Base-by-base conservation (phyloP, 2,888 invertebrate species). In the Clunio marinus region DNA sequence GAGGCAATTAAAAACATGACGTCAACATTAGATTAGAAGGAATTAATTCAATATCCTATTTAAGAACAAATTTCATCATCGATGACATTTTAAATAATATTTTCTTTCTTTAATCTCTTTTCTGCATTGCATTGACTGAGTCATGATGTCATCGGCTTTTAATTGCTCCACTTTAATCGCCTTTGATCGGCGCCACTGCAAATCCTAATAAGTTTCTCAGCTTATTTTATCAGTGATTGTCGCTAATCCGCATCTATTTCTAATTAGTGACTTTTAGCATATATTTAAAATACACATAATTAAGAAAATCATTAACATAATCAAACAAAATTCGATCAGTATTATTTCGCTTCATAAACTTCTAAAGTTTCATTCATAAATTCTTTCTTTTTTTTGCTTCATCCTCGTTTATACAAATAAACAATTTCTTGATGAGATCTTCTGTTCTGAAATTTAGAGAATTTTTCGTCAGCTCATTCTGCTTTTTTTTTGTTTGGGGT, bases 301-400 rank as follows among this genome's bases (percentile, higher is more conserved):
- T 13, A 20, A 63, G 27, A 28, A 63, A 63, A 32, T 66, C 51
- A 66, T 66, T 66, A 55, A 20, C 66, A 66, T 66, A 66, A 66
- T 66, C 51, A 66, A 63, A 57, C 25, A 57, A 57, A 57, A 51
- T 2, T 13, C 41, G 41, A 13, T 3, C 41, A 32, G 8, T 15
- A 41, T n/a, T 5, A 51, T 51, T 51, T 57, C 15, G 32, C 32
- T 32, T 32, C 10, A 7, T 32, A 7, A 10, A 32, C 5, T 27
- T 20, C 2, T n/a, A 46, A 20, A 45, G 46, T 51, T 66, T 66
- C 66, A 66, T 66, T 66, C 66, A 66, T 66, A 66, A 66, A 66
- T 55, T 66, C 35, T 27, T n/a, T 22, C 15, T 13, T 59, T 59
- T 8, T 37, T 59, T 59, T 15, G 17, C 15, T 5, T 46, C 57